These are phyloP conservation scores for Poecilobothrus nobilitatus DNA, from an alignment of 2,888 invertebrate species.

Conservation along the genomic window DNA sequence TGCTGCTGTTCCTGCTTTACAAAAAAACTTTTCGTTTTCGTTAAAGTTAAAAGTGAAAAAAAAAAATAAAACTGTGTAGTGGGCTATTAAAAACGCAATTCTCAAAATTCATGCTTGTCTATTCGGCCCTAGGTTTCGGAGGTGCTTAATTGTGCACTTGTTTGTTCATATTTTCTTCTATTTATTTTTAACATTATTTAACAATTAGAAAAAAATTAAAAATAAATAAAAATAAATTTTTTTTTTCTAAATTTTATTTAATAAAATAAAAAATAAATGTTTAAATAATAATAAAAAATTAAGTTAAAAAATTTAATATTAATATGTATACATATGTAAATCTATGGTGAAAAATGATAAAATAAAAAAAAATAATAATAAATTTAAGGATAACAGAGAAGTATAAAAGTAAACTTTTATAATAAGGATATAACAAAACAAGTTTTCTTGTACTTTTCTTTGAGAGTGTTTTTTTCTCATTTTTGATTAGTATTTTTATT, in stretches of 20 bases:
- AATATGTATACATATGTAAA: no score
- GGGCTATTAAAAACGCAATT: conserved; percentile 41
- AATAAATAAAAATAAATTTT: conserved; percentile 31
- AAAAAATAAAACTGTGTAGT: background rate
- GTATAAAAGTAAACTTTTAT: no score
- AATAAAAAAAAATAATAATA: background rate
- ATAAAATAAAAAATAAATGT: background rate
- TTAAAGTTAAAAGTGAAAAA: background rate
- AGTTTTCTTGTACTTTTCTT: no score
- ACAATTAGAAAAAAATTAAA: conserved; percentile 22
- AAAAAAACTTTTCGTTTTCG: no score
- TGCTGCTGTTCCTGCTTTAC: conserved; percentile 14
- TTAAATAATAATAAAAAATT: no score
- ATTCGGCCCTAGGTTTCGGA: conserved; percentile 47
- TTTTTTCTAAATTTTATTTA: conserved; percentile 35
- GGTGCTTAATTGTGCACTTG: conserved; percentile 44
- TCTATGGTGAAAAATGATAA: no score
- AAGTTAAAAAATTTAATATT: background rate
- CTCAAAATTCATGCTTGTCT: conserved; percentile 43
- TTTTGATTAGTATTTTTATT: no score
- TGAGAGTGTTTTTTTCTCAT: no score
- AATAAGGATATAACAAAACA: no score
- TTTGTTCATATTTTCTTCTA: conserved; percentile 32
- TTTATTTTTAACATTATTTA: conserved; percentile 15
- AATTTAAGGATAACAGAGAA: no score